These are phyloP conservation scores for Henricia sp. DNA, from an alignment of 53 echinoderm and acorn worm species.

Conservation along the genomic window DNA sequence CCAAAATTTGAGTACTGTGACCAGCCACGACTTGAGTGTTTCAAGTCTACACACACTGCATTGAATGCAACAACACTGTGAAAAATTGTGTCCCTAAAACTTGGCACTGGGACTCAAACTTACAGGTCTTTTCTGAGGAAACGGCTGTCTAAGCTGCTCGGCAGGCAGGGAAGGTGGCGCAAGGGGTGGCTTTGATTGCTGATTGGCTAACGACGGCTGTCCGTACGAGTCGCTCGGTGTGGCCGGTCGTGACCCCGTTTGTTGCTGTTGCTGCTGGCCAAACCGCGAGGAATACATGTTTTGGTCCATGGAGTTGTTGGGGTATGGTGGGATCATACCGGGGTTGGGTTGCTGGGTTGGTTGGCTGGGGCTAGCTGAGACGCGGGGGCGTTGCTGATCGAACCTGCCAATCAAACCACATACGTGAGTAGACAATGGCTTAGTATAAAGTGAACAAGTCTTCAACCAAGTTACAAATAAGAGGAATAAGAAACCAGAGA, in stretches of 20 bases:
- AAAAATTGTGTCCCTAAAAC: no score
- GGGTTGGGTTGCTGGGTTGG: slow-evolving; percentile 46
- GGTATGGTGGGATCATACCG: slow-evolving; percentile 66
- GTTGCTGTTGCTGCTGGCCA: slow-evolving; percentile 34
- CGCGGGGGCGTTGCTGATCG: slow-evolving; percentile 66
- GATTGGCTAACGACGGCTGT: slow-evolving; percentile 44
- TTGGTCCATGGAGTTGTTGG: slow-evolving; percentile 72
- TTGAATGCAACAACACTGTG: no score
- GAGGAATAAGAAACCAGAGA: no score
- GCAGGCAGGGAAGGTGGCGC: slow-evolving; percentile 61
- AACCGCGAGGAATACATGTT: slow-evolving; percentile 63
- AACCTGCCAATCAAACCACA: slow-evolving; percentile 30
- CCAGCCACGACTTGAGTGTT: no score
- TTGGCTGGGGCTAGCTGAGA: slow-evolving; percentile 68
- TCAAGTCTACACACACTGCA: no score
- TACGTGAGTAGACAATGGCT: no score
- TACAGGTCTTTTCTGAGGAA: slow-evolving; percentile 97
- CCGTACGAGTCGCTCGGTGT: slow-evolving; percentile 75
- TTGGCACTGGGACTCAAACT: slow-evolving; percentile 52
- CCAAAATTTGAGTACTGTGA: no score
- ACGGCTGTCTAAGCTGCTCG: slow-evolving; percentile 81
- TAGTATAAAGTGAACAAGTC: no score
- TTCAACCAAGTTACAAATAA: no score
- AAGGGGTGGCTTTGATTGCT: slow-evolving; percentile 65
- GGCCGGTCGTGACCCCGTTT: slow-evolving; percentile 70